Base-by-base conservation (phyloP, 2,888 invertebrate genomes). In the Scaptomyza reducta region DNA sequence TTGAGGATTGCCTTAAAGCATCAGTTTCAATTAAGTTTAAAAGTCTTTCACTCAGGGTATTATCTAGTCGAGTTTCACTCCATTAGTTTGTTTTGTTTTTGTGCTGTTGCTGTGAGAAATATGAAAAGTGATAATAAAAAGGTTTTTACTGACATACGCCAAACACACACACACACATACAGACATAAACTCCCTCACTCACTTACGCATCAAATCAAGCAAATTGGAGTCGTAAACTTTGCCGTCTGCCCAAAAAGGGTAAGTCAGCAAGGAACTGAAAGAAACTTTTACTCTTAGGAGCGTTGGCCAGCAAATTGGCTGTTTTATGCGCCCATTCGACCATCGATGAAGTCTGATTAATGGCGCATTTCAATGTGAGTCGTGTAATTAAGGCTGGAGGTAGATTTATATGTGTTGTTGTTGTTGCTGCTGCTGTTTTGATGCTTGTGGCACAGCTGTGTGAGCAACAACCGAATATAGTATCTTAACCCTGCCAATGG, bases 311-410 rank as follows among this genome's bases (percentile, higher is more conserved):
- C 61, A 74, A 84, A 77, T 81, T 77, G 77, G 63, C 54, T 77
- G 72, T 73, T 82, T 82, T 82, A 82, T 82, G 75, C 63, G 70
- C 33, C 77, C 51, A 66, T 64, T 40, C 59, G 74, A 49, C 49
- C 79, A 84, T 82, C 82, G 85, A 82, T 82, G 85, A 85, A 81
- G 85, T 82, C 79, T 73, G 85, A 82, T 84, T 84, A 84, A 82
- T 82, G 85, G 74, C 67, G 66, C 85, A 66, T 74, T 84, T 72
- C 82, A 66, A 74, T 76, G 82, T 69, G 82, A 79, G 82, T 53
- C 69, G 65, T 54, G 85, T 85, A 84, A 82, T 82, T 84, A 82
- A 84, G 70, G 53, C 58, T 33, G 61, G 50, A 66, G 11, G 62
- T 57, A 68, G 79, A 81, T 82, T 82, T 81, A 82, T 84, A 72